Evolutionary conservation across 2,113 vertebrate genomes (phyloP).

Genomic region (Pelusios castaneus): DNA sequence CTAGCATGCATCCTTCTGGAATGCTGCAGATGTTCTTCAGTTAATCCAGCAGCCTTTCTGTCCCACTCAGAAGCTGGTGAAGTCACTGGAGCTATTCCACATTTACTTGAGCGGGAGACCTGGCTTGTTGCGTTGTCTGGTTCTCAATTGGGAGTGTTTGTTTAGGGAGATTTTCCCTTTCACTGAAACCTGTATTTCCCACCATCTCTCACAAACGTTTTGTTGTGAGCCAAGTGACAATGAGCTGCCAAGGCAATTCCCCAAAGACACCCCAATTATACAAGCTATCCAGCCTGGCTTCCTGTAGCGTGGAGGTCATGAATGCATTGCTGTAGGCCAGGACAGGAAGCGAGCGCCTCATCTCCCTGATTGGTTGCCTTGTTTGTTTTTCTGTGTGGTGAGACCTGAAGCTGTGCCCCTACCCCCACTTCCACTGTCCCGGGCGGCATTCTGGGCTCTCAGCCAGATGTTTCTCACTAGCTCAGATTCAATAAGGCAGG

Average conservation of each 20-base stretch:
- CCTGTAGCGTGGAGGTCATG: neutral
- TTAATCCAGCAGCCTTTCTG: neutral
- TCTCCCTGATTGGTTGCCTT: neutral
- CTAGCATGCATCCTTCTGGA: neutral
- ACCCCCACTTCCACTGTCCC: neutral
- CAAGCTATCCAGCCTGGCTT: neutral
- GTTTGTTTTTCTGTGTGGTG: constrained; percentile 25
- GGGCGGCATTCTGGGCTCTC: constrained; percentile 24
- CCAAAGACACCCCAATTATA: neutral
- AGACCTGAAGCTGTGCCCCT: neutral
- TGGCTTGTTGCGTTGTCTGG: neutral
- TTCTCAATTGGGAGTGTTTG: neutral
- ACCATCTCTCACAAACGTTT: neutral
- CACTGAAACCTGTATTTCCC: neutral
- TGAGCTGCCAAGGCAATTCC: neutral
- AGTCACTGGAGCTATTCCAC: neutral
- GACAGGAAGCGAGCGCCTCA: neutral
- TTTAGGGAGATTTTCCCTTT: neutral
- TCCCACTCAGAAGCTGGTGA: neutral
- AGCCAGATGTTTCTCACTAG: constrained; percentile 50
- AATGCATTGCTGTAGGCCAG: neutral
- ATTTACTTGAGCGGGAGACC: neutral
- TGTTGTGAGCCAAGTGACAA: neutral
- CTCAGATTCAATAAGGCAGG: constrained; percentile 30
- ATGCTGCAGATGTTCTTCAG: neutral